Evolutionary conservation across 2,888 invertebrate genomes (phyloP), one percentile per base, ranked within the genome.

Genomic region (Drosophila putrida): DNA sequence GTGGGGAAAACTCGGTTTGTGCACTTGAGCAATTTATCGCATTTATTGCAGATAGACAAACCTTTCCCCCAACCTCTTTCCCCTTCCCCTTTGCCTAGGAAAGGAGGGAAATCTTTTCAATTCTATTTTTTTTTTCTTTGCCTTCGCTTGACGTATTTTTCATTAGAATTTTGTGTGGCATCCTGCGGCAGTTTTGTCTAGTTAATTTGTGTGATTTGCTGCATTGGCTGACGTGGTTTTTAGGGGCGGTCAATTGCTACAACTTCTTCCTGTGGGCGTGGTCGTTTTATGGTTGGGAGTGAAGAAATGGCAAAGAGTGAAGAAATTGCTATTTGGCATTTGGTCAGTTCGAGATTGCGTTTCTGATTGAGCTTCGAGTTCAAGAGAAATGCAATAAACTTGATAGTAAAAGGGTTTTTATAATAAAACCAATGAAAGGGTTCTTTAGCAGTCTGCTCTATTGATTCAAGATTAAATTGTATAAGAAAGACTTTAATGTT

Each of bases 121-220:
- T 20, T 9, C 31, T 4, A 28, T 28, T 25, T 46, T 62, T 62
- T 67, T 66, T n/a, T 1, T 35, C 50, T 31, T 31, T 31, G 6
- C 31, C 31, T 63, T n/a, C 28, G 55, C 54, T 51, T 71, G 47
- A 54, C 59, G 60, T 63, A 83, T 78, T 80, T 81, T 85, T 82
- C 77, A 82, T 82, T 85, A 81, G 82, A 72, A 76, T 76, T 77
- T 73, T 59, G 54, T 70, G 53, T 47, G 61, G 47, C 54, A 53
- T 71, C 83, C 86, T 83, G 86, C 80, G 88, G 82, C 87, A 86
- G 69, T 80, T 83, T 86, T 86, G 87, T 86, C 81, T 71, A 80
- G 87, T 83, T 83, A 83, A 83, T 83, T 83, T 83, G 80, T 82
- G 86, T 88, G 88, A 88, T 88, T 83, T 88, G 86, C 80, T 82